phyloP scores from a whole-genome alignment of 2,888 invertebrate genomes.

The Tolmerus cingulatus region DNA sequence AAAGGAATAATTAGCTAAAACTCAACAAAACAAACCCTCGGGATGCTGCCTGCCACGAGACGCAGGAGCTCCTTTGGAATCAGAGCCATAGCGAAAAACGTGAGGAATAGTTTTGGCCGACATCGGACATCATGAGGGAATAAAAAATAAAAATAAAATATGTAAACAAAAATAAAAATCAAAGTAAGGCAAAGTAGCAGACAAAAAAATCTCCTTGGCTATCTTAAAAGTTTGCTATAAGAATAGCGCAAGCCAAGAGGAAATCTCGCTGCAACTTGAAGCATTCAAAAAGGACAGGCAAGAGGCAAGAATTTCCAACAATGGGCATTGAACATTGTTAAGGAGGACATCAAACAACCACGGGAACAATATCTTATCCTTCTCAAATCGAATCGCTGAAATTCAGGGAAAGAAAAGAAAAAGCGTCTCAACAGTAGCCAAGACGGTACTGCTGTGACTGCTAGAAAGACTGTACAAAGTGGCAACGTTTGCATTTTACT shows the following conservation, averaged over 20 bases:
- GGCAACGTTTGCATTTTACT: neutral
- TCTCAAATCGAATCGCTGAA: constrained; percentile 42
- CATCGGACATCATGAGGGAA: neutral
- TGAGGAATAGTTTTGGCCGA: constrained; percentile 19
- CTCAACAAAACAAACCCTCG: neutral
- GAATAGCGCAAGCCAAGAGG: constrained; percentile 26
- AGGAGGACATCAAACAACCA: constrained; percentile 45
- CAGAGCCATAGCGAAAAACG: constrained; percentile 2
- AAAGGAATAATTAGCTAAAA: constrained; percentile 45
- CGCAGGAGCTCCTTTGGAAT: neutral
- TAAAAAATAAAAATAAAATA: neutral
- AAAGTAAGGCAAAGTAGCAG: neutral
- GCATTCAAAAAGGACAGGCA: constrained; percentile 32
- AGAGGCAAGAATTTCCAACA: constrained; percentile 43
- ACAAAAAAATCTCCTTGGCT: neutral
- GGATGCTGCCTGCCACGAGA: constrained; percentile 42
- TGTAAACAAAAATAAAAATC: neutral
- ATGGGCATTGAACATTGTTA: constrained; percentile 45
- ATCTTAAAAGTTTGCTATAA: neutral
- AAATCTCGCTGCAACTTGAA: constrained; percentile 16
- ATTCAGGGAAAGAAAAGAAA: neutral
- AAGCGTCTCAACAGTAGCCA: neutral
- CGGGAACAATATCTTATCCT: constrained; percentile 45
- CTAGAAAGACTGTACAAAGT: neutral
- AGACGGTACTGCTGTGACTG: neutral